Conservation (phyloP, 1,140 invertebrate species). For the Zophobas morio region DNA sequence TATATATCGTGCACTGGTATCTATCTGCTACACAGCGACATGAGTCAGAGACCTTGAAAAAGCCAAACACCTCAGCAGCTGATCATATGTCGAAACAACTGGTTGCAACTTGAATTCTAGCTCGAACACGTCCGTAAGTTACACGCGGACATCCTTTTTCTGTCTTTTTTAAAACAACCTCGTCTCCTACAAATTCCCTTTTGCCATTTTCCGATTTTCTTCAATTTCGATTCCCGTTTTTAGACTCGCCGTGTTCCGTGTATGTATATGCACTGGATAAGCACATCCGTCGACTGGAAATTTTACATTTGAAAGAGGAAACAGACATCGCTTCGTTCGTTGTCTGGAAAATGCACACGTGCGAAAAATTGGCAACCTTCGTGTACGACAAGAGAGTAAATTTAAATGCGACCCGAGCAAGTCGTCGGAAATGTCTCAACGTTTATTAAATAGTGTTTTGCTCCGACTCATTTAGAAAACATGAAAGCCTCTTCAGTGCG, state of each 20-base stretch:
- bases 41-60: slow-evolving; percentile 52
- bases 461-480: too few relatives aligned
- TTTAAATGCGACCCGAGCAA: not conserved
- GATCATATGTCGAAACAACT: slow-evolving; percentile 32
- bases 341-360: slow-evolving; percentile 48
- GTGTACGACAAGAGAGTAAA: slow-evolving; percentile 10
- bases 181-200: not conserved
- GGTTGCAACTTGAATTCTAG: slow-evolving; percentile 3
- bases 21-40: slow-evolving; percentile 18
- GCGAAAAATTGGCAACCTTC: slow-evolving; percentile 52
- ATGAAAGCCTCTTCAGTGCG: too few relatives aligned
- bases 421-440: slow-evolving; percentile 9
- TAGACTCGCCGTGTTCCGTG: not conserved
- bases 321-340: slow-evolving; percentile 26
- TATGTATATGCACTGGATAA: not conserved
- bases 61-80: slow-evolving; percentile 50
- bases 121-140: not conserved
- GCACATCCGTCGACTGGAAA: not conserved
- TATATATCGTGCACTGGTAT: slow-evolving; percentile 27
- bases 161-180: not conserved
- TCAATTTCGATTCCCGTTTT: not conserved
- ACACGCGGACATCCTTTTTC: not conserved
- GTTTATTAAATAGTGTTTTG: slow-evolving; percentile 1
- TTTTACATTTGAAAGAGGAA: slow-evolving; percentile 20
- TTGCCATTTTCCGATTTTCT: not conserved